Evolutionary conservation across 2,113 vertebrate genomes (phyloP).

Genomic region (Hypomesus transpacificus): DNA sequence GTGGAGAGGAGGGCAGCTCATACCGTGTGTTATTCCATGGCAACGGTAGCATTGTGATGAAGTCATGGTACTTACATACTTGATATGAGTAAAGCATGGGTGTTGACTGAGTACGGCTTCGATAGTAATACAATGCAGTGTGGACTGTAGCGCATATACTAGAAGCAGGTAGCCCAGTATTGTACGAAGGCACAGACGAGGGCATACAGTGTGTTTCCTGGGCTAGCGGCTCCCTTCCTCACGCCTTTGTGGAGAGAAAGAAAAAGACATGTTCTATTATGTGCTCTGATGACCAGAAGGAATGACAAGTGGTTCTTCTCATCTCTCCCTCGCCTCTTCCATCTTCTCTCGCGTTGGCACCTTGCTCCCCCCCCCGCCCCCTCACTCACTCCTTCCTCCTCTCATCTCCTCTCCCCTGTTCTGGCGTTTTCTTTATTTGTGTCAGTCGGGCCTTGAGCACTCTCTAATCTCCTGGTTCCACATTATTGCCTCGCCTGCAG

Average conservation of each 20-base stretch:
- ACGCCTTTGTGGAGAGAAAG: not conserved
- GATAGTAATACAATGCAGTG: too few species aligned
- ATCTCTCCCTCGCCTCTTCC: conserved; percentile 10
- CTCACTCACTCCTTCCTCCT: not conserved
- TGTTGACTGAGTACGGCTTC: too few species aligned
- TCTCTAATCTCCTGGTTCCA: conserved; percentile 75
- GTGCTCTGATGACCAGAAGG: conserved; percentile 41
- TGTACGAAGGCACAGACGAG: not conserved
- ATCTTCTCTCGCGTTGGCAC: conserved; percentile 1
- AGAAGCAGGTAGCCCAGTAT: not conserved
- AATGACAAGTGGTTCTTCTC: conserved; percentile 41
- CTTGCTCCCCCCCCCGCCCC: not conserved
- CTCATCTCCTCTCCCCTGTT: conserved; percentile 42
- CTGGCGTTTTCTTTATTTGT: conserved; percentile 66
- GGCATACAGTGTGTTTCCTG: too few species aligned
- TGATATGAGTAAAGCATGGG: too few species aligned
- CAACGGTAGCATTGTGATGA: too few species aligned
- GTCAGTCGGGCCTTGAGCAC: conserved; percentile 61
- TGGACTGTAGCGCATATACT: too few species aligned
- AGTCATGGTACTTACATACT: too few species aligned
- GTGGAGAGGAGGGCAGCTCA: not conserved
- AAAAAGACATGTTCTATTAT: conserved; percentile 18
- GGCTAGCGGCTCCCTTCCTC: not conserved
- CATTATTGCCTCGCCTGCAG: conserved; percentile 69
- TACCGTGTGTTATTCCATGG: not conserved